Evolutionary conservation across 1,140 invertebrate genomes (phyloP).

Genomic region (Brachionus paranguensis): DNA sequence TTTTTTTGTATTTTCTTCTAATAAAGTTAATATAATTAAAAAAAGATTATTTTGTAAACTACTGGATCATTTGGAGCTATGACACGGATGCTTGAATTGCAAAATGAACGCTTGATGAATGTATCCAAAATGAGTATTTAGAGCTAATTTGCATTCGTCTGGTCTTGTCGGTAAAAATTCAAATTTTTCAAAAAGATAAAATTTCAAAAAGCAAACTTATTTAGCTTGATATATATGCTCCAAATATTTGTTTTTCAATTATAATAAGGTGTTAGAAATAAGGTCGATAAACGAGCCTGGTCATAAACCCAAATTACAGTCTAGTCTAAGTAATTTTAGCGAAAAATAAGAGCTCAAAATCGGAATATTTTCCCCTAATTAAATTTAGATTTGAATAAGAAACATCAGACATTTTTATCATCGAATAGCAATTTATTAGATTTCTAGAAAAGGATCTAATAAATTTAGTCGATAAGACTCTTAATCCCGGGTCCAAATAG

Average conservation of each 20-base stretch:
- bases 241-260: conserved; percentile 1
- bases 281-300: conserved; percentile 15
- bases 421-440: background rate
- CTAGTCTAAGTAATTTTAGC: background rate
- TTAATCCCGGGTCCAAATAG: background rate
- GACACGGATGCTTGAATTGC: background rate
- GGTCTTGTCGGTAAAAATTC: background rate
- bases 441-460: background rate
- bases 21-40: background rate
- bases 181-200: background rate
- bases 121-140: background rate
- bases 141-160: background rate
- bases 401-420: conserved; percentile 17
- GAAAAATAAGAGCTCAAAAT: background rate
- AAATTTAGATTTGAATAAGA: background rate
- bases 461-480: background rate
- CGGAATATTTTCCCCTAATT: background rate
- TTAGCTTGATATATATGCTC: background rate
- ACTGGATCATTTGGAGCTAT: background rate
- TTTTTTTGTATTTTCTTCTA: too few relatives aligned
- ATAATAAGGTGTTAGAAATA: conserved; percentile 9
- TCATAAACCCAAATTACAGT: background rate
- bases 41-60: background rate
- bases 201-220: conserved; percentile 6
- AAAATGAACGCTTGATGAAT: background rate